These are phyloP conservation scores for Sebastolobus alascanus DNA, from an alignment of 2,797 vertebrate genomes.

Conservation along the genomic window DNA sequence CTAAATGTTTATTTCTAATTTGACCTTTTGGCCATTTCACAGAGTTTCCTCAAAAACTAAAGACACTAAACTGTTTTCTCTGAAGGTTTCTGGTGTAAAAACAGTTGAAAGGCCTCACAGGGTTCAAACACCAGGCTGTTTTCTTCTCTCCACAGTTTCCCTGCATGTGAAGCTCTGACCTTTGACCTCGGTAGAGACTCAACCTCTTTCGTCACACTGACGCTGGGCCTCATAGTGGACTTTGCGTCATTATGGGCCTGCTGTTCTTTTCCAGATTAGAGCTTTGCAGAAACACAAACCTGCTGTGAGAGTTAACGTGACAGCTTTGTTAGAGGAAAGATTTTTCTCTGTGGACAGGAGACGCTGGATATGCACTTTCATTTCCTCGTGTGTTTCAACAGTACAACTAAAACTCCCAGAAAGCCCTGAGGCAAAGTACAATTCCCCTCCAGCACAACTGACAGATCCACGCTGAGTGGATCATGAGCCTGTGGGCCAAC, in stretches of 20 bases:
- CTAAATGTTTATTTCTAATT: not conserved
- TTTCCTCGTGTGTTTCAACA: not conserved
- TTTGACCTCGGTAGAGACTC: slow-evolving; percentile 18
- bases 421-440: not conserved
- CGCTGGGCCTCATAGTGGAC: not conserved
- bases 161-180: slow-evolving; percentile 7
- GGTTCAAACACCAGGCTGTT: not conserved
- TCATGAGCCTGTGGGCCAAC: not conserved
- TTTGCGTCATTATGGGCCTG: not conserved
- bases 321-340: not conserved
- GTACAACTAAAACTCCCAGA: not conserved
- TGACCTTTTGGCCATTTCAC: not conserved
- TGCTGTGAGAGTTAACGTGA: not conserved
- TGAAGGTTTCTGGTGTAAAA: not conserved
- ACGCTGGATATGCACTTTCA: slow-evolving; percentile 23
- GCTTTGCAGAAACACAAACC: not conserved
- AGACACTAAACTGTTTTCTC: not conserved
- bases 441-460: not conserved
- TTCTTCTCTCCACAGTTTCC: slow-evolving; percentile 6
- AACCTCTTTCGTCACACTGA: not conserved
- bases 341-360: not conserved
- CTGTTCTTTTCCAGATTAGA: not conserved
- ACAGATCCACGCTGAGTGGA: not conserved
- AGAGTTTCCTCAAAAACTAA: not conserved
- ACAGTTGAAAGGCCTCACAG: not conserved